phyloP scores from a whole-genome alignment of 2,888 invertebrate species.

The Metacarcinus magister region DNA sequence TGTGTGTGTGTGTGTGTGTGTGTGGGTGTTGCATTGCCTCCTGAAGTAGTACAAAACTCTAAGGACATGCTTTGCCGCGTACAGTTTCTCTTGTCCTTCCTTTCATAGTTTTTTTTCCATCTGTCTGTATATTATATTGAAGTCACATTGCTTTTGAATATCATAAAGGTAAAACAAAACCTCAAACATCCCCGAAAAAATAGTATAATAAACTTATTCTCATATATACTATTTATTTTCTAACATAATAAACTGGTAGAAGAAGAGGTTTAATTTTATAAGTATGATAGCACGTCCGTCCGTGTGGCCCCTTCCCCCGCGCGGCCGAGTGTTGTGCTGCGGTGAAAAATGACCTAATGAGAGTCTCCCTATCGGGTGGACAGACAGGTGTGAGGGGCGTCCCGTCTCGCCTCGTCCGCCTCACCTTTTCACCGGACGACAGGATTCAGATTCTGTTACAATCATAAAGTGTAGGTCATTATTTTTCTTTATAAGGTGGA shows the following conservation, averaged over 20 bases:
- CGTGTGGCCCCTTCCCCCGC: neutral
- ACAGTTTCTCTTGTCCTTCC: neutral
- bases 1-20: slow-evolving; percentile 19
- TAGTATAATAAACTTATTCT: neutral
- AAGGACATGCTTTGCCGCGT: neutral
- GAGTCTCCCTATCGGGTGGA: slow-evolving; percentile 27
- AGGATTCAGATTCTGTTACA: neutral
- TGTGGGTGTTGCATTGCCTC: neutral
- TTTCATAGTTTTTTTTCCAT: neutral
- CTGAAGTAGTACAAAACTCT: neutral
- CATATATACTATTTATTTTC: neutral
- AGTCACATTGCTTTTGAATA: neutral
- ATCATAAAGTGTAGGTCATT: neutral
- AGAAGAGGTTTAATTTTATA: slow-evolving; percentile 33
- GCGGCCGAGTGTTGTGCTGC: slow-evolving; percentile 14
- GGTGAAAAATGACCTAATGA: slow-evolving; percentile 46
- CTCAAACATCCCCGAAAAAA: neutral
- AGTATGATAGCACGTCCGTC: neutral
- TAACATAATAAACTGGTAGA: neutral
- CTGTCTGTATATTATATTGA: neutral
- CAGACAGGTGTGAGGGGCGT: slow-evolving; percentile 46
- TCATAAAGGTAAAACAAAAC: neutral
- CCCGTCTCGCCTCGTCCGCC: slow-evolving; percentile 36
- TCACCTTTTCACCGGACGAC: slow-evolving; percentile 4
- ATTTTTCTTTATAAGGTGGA: neutral